Base-by-base conservation (phyloP, 2,797 vertebrate species). In the Sebastes matsubarae region DNA sequence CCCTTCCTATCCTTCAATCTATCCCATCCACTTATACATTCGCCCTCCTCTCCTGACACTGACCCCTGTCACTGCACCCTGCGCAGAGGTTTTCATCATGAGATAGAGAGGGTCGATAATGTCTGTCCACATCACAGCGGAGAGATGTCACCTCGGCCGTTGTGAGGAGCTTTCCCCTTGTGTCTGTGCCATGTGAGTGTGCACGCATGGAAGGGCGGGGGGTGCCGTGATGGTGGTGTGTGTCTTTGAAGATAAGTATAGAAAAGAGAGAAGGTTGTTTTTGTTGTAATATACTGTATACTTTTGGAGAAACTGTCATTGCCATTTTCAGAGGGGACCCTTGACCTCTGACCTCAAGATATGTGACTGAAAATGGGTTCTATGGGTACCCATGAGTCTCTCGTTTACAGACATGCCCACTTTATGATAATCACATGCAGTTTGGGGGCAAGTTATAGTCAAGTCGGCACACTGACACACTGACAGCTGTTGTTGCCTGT, bases 51-150 rank as follows among this genome's bases (percentile, higher is more conserved):
- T 67, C 60, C 74, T 74, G 82, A 69, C 89, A 30, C 74, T 72
- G 87, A 91, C 90, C 93, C 83, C 79, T 84, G 90, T 89, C 89
- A 81, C 66, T n/a, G 10, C 27, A 8, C 60, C 60, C 80, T 3
- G 12, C 79, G 13, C 69, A 12, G 73, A 68, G 77, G 82, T 78
- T 88, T 87, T 81, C 36, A 76, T 67, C 59, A 54, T 8, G 67
- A 85, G 83, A 87, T 60, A 59, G 68, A 83, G 73, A 16, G 73
- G 87, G 91, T 93, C 82, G 90, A 93, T 94, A 90, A 83, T 75
- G 84, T 81, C 88, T 63, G 79, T 83, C 67, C 66, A 68, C 85
- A 84, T 89, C 86, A 82, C 70, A 78, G 75, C 7, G 50, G 68
- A 77, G 69, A 59, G 79, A 79, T 82, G 89, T 91, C 86, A 88